phyloP scores from a whole-genome alignment of 2,113 vertebrate genomes.

The Ammodytes dubius region DNA sequence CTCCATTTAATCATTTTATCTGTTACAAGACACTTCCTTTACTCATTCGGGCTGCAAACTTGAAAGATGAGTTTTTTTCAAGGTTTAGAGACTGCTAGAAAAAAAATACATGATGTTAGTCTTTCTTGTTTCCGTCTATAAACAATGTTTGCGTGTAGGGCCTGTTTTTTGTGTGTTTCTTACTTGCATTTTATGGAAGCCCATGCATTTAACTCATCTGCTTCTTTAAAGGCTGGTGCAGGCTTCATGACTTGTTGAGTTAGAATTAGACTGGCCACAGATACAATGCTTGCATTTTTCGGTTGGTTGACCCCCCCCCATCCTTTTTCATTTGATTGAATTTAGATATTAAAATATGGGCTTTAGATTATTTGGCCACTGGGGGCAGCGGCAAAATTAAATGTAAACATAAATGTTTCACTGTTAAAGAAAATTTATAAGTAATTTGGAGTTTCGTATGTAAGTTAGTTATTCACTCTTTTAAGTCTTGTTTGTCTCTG shows the following conservation, averaged over 20 bases:
- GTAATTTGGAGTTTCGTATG: no score
- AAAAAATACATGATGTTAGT: conserved; percentile 36
- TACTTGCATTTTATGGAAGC: neutral
- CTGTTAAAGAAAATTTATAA: no score
- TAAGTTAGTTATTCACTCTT: no score
- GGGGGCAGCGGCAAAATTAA: no score
- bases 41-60: neutral
- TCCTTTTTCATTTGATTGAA: no score
- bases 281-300: neutral
- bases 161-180: neutral
- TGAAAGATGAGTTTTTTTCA: conserved; percentile 17
- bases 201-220: neutral
- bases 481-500: no score
- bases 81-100: conserved; percentile 14
- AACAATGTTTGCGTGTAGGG: neutral
- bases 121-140: conserved; percentile 17
- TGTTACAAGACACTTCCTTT: neutral
- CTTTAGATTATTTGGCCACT: no score
- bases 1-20: conserved; percentile 23
- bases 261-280: neutral
- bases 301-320: no score
- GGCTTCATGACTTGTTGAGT: neutral
- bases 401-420: no score
- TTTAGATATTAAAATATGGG: no score
- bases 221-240: neutral